Evolutionary conservation across 2,113 vertebrate species (phyloP).

Genomic region (Tachysurus vachellii): DNA sequence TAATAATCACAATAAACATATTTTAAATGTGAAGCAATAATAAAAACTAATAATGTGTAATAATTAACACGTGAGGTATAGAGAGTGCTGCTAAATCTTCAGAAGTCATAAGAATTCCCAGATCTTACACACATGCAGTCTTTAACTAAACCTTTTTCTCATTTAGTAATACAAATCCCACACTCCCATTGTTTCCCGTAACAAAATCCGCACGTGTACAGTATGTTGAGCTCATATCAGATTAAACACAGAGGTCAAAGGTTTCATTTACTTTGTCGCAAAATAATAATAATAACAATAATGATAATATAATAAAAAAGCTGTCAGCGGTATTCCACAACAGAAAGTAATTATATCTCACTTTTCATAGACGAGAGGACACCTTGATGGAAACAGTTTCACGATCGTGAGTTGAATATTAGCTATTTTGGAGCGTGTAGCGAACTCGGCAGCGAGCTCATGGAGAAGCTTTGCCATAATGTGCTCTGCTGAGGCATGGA

Average conservation of each 20-base stretch:
- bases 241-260: slow-evolving; percentile 42
- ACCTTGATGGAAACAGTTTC: slow-evolving; percentile 3
- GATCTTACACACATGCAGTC: neutral
- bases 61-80: neutral
- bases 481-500: slow-evolving; percentile 39
- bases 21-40: neutral
- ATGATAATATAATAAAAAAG: neutral
- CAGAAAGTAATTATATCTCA: slow-evolving; percentile 42
- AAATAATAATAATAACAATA: neutral
- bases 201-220: neutral
- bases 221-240: slow-evolving; percentile 27
- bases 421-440: neutral
- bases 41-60: neutral
- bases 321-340: slow-evolving; percentile 27
- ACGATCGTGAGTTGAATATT: slow-evolving; percentile 18
- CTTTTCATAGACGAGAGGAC: slow-evolving; percentile 34
- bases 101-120: neutral
- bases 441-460: neutral
- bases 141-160: slow-evolving; percentile 1
- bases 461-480: slow-evolving; percentile 22
- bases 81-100: neutral
- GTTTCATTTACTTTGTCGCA: slow-evolving; percentile 45
- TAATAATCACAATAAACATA: neutral
- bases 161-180: neutral
- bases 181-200: neutral